Base-by-base conservation (phyloP, 2,113 vertebrate genomes). In the Hypomesus transpacificus region DNA sequence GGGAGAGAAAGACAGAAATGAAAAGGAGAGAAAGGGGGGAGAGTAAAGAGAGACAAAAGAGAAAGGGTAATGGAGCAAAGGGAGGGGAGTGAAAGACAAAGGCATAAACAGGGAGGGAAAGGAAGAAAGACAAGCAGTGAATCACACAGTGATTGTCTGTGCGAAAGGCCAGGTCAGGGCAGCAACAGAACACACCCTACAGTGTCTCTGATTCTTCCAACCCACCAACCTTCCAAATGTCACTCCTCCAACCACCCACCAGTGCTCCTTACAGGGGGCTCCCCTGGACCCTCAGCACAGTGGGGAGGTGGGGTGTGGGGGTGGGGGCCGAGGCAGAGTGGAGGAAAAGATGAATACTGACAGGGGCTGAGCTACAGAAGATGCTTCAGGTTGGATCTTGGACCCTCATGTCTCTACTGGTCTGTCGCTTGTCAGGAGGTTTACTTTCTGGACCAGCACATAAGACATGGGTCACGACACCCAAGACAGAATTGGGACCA, bases 141-240 rank as follows among this genome's bases (percentile, higher is more conserved):
- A 82, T 77, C 72, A 71, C 57, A 77, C 74, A 69, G 73, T 80
- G 87, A 80, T 83, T 77, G 77, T 70, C 64, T 80, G 74, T 71
- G 80, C 64, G 73, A 16, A 82, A 76, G 63, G 31, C 56, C 68
- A 70, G 63, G n/a, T 56, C 68, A 70, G 6, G 7, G 34, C 60
- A 21, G 57, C 52, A 46, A 65, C 20, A 51, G 20, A 17, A 56
- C 26, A 64, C 70, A 6, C 74, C 79, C 85, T 75, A 54, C 66
- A 82, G 82, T 81, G 75, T 82, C 68, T 76, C 73, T 67, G 7
- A 46, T 46, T 46, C 39, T 11, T 5, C 39, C 39, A 46, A 46
- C 62, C 22, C 76, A 87, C 84, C 85, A 84, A 82, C 81, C 82
- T 6, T 82, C 76, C 77, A 85, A 86, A 89, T 89, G 85, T 86